Conservation (phyloP, 2,113 vertebrate species). For the Tautogolabrus adspersus region DNA sequence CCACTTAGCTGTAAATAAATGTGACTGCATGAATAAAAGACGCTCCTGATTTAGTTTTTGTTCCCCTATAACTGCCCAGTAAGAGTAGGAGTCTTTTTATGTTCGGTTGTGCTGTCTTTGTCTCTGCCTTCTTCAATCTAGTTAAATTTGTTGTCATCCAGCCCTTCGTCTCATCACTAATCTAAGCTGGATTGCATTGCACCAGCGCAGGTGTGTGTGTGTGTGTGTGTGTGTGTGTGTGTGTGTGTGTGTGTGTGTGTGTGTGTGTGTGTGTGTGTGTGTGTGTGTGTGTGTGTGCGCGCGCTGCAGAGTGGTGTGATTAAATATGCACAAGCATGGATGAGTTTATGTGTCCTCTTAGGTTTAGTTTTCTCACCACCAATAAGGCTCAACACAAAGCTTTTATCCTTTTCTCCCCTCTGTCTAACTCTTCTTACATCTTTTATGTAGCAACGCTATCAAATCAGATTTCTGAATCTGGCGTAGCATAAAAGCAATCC, state of each 20-base stretch:
- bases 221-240: not conserved
- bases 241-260: not conserved
- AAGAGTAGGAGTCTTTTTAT: too few relatives aligned
- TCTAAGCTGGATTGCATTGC: not conserved
- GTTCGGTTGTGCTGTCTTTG: too few relatives aligned
- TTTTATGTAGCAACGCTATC: conserved; percentile 63
- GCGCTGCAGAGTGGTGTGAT: not conserved
- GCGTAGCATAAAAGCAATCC: conserved; percentile 61
- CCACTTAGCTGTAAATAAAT: too few relatives aligned
- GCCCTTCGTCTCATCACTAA: too few relatives aligned
- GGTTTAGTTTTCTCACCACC: conserved; percentile 41
- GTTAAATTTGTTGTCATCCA: too few relatives aligned
- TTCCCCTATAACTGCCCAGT: too few relatives aligned
- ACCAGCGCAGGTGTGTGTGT: too few relatives aligned
- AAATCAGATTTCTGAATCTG: conserved; percentile 59
- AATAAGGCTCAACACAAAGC: conserved; percentile 55
- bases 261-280: too few relatives aligned
- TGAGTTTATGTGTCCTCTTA: conserved; percentile 44
- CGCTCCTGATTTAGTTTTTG: too few relatives aligned
- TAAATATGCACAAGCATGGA: conserved; percentile 29
- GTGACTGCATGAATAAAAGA: too few relatives aligned
- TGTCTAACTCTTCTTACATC: conserved; percentile 8
- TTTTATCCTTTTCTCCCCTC: conserved; percentile 36
- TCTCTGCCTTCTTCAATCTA: too few relatives aligned
- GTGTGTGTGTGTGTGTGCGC: not conserved